Percentiles rank a stretch among this genome's conserved stretches.
Conservation (phyloP, 2,888 invertebrate genomes). For the Tuta absoluta region DNA sequence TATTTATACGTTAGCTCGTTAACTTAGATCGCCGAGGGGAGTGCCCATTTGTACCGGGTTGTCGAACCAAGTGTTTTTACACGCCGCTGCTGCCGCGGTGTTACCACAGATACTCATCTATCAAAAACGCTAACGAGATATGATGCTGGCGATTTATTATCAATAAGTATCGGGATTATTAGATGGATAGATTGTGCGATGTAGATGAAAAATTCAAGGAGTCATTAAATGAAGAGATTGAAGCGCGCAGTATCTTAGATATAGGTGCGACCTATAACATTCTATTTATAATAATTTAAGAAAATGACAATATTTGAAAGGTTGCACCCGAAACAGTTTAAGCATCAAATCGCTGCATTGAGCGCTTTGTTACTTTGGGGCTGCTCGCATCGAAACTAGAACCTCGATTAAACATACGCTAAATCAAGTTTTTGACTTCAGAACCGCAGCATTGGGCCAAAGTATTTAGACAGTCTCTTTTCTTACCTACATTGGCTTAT, state of each 20-base stretch:
- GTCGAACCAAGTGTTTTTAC: slow-evolving; percentile 78
- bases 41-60: slow-evolving; percentile 75
- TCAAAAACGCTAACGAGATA: slow-evolving; percentile 79
- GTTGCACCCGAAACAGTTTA: no score
- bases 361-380: no score
- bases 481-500: not conserved
- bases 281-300: no score
- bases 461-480: no score
- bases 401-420: no score
- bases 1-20: slow-evolving; percentile 79
- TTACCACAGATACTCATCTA: slow-evolving; percentile 69
- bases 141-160: slow-evolving; percentile 75
- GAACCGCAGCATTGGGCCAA: no score
- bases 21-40: slow-evolving; percentile 77
- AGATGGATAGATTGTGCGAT: not conserved
- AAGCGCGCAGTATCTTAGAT: not conserved
- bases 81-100: slow-evolving; percentile 41
- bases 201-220: not conserved
- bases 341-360: no score
- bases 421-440: no score
- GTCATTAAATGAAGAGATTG: not conserved
- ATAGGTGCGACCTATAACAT: no score
- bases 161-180: slow-evolving; percentile 49
- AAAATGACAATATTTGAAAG: no score
- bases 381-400: no score